phyloP scores from a whole-genome alignment of 1,140 invertebrate species.

The Vanessa atalanta region DNA sequence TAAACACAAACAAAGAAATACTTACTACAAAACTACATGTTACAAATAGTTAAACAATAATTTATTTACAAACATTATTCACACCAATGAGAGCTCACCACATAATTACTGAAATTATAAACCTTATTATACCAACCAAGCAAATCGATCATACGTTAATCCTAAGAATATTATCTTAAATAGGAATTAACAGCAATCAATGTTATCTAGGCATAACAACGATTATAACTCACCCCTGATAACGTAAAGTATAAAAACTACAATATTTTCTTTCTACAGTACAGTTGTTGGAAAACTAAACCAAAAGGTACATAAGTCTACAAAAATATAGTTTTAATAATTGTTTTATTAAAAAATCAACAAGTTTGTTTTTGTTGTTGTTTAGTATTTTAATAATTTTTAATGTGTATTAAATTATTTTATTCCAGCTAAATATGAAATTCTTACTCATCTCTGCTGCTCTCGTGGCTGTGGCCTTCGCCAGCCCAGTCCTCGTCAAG shows the following conservation, averaged over 20 bases:
- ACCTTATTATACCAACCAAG: not conserved
- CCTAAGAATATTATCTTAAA: not conserved
- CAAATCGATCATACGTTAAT: not conserved
- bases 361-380: no score
- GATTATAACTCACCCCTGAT: not conserved
- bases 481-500: not conserved
- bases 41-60: not conserved
- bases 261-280: not conserved
- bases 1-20: not conserved
- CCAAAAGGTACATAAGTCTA: not conserved
- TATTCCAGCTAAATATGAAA: slow-evolving; percentile 17
- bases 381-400: not conserved
- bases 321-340: not conserved
- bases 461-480: slow-evolving; percentile 11
- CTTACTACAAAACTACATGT: not conserved
- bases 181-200: not conserved
- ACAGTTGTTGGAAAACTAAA: not conserved
- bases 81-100: not conserved
- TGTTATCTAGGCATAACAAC: not conserved
- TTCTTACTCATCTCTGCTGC: slow-evolving; percentile 2
- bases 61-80: not conserved
- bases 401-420: not conserved
- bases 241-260: slow-evolving; percentile 5
- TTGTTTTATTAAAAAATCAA: not conserved
- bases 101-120: not conserved